A percentile compares a stretch with the other conserved stretches of the same genome.
These are phyloP conservation scores for Rhyacichthys aspro DNA, from an alignment of 2,797 vertebrate species.

Conservation along the genomic window DNA sequence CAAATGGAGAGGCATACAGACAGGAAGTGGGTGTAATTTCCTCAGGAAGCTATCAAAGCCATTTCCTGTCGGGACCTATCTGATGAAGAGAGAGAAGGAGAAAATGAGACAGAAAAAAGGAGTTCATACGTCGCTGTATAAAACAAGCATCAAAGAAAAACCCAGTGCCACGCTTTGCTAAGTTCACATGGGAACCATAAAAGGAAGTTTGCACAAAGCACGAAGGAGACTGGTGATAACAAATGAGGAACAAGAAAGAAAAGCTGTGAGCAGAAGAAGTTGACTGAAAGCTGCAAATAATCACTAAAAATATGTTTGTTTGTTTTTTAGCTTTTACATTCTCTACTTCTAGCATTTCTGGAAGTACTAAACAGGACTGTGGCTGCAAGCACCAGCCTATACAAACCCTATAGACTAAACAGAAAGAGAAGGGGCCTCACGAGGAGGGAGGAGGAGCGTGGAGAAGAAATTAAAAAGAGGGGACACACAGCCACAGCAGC, in stretches of 20 bases:
- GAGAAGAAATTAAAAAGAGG: constrained; percentile 48
- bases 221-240: constrained; percentile 21
- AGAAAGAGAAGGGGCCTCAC: constrained; percentile 25
- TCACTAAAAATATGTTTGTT: neutral
- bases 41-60: constrained; percentile 83
- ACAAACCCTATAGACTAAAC: constrained; percentile 49
- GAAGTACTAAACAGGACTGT: constrained; percentile 24
- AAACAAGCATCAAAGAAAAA: constrained; percentile 25
- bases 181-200: constrained; percentile 40
- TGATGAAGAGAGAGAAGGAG: constrained; percentile 45
- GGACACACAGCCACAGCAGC: constrained; percentile 34
- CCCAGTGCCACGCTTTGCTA: neutral
- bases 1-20: constrained; percentile 69
- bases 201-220: constrained; percentile 40
- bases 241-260: constrained; percentile 39
- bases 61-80: constrained; percentile 77
- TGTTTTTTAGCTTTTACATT: neutral
- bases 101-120: constrained; percentile 16
- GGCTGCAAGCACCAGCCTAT: constrained; percentile 21
- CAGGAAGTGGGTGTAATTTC: constrained; percentile 87
- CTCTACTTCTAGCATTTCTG: neutral
- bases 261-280: neutral
- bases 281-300: neutral
- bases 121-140: constrained; percentile 2
- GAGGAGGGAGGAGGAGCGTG: constrained; percentile 16